Evolutionary conservation across 2,888 invertebrate genomes (phyloP).

Genomic region (Orthosia cruda): DNA sequence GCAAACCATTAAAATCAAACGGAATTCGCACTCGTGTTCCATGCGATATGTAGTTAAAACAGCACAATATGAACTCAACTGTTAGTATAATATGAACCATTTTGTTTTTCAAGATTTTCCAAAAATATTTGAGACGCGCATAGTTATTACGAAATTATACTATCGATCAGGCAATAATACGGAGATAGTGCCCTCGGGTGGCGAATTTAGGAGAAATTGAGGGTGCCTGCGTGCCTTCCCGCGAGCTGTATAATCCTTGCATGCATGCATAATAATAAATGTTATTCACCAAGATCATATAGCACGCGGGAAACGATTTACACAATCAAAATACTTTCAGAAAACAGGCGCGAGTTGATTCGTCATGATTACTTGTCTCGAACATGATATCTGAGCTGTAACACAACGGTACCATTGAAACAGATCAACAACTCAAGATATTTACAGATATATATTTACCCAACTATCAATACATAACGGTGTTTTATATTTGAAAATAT

Average conservation of each 20-base stretch:
- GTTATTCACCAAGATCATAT: conserved; percentile 86
- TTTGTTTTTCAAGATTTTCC: conserved; percentile 70
- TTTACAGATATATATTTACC: conserved; percentile 56
- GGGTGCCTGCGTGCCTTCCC: conserved; percentile 87
- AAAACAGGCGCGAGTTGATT: conserved; percentile 42
- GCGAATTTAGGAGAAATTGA: conserved; percentile 90
- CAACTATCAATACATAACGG: conserved; percentile 56
- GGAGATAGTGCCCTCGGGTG: conserved; percentile 85
- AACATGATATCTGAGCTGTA: conserved; percentile 46
- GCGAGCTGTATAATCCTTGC: conserved; percentile 82
- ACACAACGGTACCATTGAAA: conserved; percentile 59
- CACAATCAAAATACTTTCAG: conserved; percentile 59
- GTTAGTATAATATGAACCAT: conserved; percentile 49
- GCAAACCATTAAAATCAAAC: conserved; percentile 31
- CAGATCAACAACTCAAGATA: conserved; percentile 54
- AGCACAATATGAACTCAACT: conserved; percentile 46
- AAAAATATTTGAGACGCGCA: conserved; percentile 81
- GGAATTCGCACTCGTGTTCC: conserved; percentile 26
- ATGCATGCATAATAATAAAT: conserved; percentile 84
- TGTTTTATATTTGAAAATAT: conserved; percentile 35
- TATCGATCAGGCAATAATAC: conserved; percentile 90
- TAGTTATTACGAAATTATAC: conserved; percentile 89
- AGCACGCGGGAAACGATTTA: conserved; percentile 77
- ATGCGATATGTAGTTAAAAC: conserved; percentile 40
- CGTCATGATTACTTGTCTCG: conserved; percentile 54